Conservation (phyloP, 2,888 invertebrate genomes). For the Macaria liturata region DNA sequence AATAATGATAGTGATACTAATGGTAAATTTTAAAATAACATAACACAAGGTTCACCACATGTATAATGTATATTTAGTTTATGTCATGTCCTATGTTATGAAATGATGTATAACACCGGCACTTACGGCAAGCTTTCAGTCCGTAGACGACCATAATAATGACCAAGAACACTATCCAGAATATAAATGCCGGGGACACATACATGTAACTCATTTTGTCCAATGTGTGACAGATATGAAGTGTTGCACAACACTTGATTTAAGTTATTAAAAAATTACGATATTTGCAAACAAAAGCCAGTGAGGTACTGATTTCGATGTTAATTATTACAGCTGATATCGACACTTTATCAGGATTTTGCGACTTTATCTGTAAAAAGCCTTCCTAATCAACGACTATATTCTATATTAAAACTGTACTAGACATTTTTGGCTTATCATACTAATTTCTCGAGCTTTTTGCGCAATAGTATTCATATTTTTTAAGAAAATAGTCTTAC, state of each 20-base stretch:
- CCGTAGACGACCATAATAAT: slow-evolving; percentile 38
- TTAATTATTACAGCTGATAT: slow-evolving; percentile 15
- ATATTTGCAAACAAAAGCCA: slow-evolving; percentile 1
- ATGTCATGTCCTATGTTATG: too few relatives aligned
- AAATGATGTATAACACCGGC: not conserved
- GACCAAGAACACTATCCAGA: slow-evolving; percentile 45
- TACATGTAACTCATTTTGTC: slow-evolving; percentile 27
- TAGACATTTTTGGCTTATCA: too few relatives aligned
- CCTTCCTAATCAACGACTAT: not conserved
- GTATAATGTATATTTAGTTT: too few relatives aligned
- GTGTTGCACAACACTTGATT: not conserved
- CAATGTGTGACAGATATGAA: not conserved
- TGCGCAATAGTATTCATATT: not conserved
- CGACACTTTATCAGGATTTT: slow-evolving; percentile 18
- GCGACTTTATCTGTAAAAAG: slow-evolving; percentile 14
- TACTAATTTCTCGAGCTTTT: too few relatives aligned
- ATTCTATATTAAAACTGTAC: too few relatives aligned
- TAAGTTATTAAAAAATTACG: not conserved
- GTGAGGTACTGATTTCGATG: slow-evolving; percentile 7
- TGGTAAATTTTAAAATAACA: too few relatives aligned
- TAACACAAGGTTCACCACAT: too few relatives aligned
- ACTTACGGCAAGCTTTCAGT: slow-evolving; percentile 44
- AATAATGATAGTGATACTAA: too few relatives aligned
- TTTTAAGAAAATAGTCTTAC: too few relatives aligned
- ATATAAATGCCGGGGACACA: slow-evolving; percentile 40